A percentile compares a stretch with the other conserved stretches of the same genome.
Evolutionary conservation across 2,113 vertebrate species (phyloP).

Genomic region (Nasalis larvatus): DNA sequence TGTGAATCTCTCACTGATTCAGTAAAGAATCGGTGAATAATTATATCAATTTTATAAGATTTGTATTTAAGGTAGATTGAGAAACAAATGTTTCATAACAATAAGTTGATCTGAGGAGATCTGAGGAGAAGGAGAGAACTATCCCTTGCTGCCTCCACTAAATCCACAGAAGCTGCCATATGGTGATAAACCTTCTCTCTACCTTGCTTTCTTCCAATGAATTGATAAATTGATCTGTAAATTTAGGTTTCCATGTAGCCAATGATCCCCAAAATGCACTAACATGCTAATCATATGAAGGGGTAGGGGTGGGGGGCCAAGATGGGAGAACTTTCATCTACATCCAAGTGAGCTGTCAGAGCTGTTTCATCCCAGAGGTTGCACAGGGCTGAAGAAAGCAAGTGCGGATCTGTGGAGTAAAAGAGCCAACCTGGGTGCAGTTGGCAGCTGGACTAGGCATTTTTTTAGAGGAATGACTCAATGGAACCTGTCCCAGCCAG

Average conservation of each 20-base stretch:
- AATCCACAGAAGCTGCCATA: background rate
- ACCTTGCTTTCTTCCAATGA: background rate
- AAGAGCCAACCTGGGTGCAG: background rate
- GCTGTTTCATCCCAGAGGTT: background rate
- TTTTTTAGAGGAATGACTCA: background rate
- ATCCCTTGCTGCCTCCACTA: background rate
- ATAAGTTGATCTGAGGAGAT: background rate
- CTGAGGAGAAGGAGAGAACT: background rate
- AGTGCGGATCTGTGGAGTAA: background rate
- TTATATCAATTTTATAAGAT: background rate
- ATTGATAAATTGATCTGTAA: background rate
- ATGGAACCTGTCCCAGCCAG: background rate
- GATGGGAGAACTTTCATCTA: background rate
- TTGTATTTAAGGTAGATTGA: background rate
- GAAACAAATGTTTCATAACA: background rate
- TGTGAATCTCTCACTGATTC: background rate
- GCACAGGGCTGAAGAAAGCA: background rate
- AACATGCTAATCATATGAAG: background rate
- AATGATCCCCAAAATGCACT: background rate
- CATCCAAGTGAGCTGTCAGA: background rate
- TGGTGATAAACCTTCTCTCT: background rate
- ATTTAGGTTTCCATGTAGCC: background rate
- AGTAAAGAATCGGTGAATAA: background rate
- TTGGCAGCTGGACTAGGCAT: background rate
- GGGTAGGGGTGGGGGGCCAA: background rate